phyloP scores from a whole-genome alignment of 2,888 invertebrate genomes.

The Eupsilia transversa region DNA sequence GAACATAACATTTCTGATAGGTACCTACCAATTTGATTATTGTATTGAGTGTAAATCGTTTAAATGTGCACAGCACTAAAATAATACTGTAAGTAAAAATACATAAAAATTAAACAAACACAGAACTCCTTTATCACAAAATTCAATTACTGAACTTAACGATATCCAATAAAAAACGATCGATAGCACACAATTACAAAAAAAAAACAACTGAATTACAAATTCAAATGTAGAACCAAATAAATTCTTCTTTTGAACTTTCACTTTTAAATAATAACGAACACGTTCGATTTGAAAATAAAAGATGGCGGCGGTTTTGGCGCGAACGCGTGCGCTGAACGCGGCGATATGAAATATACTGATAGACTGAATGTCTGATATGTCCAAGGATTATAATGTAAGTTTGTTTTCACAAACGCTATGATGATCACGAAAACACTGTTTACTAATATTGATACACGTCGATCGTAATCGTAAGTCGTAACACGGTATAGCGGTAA shows the following conservation, averaged over 20 bases:
- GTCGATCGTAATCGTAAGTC: background rate
- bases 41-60: too few species aligned
- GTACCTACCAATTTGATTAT: too few species aligned
- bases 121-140: background rate
- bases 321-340: conserved; percentile 45
- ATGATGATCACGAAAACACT: conserved; percentile 14
- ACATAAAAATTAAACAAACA: background rate
- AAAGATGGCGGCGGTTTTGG: conserved; percentile 30
- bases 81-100: background rate
- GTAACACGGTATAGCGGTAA: background rate
- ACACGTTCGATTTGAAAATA: conserved; percentile 28
- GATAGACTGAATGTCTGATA: conserved; percentile 32
- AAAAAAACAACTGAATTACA: background rate
- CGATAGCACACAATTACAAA: background rate
- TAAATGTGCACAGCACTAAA: background rate
- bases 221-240: conserved; percentile 1
- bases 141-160: conserved; percentile 14
- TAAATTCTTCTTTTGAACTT: background rate
- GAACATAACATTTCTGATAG: too few species aligned
- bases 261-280: conserved; percentile 37
- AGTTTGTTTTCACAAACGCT: conserved; percentile 39
- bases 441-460: conserved; percentile 49
- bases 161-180: conserved; percentile 4
- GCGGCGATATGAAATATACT: conserved; percentile 30
- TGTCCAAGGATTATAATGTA: conserved; percentile 6